Conservation (phyloP, 1,140 invertebrate genomes). For the Rhopalosiphum maidis region DNA sequence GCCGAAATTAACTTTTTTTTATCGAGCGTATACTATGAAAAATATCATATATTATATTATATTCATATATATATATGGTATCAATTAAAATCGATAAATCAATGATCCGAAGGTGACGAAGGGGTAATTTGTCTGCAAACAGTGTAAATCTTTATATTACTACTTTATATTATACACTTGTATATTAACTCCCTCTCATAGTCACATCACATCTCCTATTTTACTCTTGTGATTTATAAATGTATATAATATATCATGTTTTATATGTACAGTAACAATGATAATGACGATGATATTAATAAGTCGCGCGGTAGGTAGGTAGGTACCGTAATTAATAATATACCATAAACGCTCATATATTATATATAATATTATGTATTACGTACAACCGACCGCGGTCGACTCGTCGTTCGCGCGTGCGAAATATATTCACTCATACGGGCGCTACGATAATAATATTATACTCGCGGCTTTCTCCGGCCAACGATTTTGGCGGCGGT, state of each 20-base stretch:
- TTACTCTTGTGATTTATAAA: neutral
- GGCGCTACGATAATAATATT: neutral
- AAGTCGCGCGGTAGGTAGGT: neutral
- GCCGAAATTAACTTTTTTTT: too few relatives aligned
- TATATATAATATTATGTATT: neutral
- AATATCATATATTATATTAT: too few relatives aligned
- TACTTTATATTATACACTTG: neutral
- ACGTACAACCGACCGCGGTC: neutral
- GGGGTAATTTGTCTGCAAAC: neutral
- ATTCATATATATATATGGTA: too few relatives aligned
- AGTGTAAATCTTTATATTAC: too few relatives aligned
- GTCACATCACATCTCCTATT: neutral
- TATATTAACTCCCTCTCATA: neutral
- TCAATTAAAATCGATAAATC: too few relatives aligned
- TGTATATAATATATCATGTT: neutral
- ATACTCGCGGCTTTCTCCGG: conserved; percentile 3
- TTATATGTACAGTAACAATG: neutral
- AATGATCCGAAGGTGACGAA: neutral
- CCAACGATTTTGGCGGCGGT: neutral
- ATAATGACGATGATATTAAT: neutral
- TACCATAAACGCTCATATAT: neutral
- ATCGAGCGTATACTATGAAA: too few relatives aligned
- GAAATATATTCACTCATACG: neutral
- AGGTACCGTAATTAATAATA: neutral
- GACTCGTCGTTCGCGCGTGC: neutral